Conservation (phyloP, 2,797 vertebrate species). For the Liasis olivaceus region DNA sequence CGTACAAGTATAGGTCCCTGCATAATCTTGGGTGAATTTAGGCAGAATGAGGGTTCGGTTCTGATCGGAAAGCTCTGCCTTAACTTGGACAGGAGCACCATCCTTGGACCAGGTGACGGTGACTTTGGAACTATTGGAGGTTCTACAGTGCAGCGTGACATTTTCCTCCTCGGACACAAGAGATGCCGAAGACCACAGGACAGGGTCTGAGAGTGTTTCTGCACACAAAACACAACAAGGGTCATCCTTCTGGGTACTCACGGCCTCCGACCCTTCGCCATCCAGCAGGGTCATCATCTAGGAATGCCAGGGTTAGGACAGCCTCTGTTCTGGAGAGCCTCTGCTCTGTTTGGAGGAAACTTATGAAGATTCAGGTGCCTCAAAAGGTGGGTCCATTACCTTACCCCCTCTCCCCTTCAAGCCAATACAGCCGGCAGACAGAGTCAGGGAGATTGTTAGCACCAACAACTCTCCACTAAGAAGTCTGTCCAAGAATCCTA, state of each 20-base stretch:
- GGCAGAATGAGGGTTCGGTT: constrained; percentile 21
- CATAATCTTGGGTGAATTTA: not conserved
- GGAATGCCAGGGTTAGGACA: not conserved
- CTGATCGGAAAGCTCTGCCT: not conserved
- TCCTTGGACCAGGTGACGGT: constrained; percentile 3
- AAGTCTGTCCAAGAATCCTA: not conserved
- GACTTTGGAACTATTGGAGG: not conserved
- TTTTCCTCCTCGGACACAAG: accelerated
- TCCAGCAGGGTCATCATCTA: not conserved
- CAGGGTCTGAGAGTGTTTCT: constrained; percentile 10
- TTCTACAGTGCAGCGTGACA: constrained; percentile 31
- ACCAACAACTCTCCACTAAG: not conserved
- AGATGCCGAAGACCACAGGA: accelerated
- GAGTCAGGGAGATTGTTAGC: not conserved
- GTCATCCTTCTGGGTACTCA: not conserved
- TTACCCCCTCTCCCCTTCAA: not conserved
- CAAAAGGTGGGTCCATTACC: not conserved
- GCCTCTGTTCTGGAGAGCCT: not conserved
- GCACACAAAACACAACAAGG: not conserved
- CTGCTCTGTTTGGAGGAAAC: not conserved
- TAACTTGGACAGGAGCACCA: not conserved
- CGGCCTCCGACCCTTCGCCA: not conserved
- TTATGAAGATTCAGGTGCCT: not conserved
- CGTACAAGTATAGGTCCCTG: constrained; percentile 33
- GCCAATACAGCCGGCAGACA: not conserved